phyloP scores from a whole-genome alignment of 2,797 vertebrate species.

The Lacerta viridis region DNA sequence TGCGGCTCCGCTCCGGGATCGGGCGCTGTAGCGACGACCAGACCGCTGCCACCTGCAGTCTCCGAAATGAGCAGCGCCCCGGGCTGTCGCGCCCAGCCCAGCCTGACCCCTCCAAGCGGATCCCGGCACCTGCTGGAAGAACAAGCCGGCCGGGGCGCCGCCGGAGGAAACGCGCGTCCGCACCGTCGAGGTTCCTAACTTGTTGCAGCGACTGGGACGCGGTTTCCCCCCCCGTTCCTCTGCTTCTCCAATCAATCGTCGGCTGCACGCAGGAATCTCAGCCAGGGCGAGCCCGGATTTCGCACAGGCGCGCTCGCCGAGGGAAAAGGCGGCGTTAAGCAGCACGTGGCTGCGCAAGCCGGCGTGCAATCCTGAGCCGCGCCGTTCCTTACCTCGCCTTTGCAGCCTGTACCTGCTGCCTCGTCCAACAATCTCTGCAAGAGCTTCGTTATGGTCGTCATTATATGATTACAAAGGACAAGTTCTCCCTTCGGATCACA shows the following conservation, averaged over 20 bases:
- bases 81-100: background rate
- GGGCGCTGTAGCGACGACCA: no score
- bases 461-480: no score
- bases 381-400: background rate
- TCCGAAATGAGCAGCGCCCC: background rate
- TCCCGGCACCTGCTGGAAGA: background rate
- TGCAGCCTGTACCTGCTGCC: background rate
- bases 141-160: no score
- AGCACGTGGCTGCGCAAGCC: background rate
- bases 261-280: background rate
- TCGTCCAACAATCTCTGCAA: background rate
- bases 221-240: background rate
- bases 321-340: no score
- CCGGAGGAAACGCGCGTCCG: background rate
- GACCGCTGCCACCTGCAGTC: background rate
- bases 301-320: background rate
- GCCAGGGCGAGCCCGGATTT: background rate
- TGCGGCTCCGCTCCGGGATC: background rate
- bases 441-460: background rate
- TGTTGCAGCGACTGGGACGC: background rate
- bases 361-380: conserved; percentile 49
- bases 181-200: background rate
- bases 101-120: background rate
- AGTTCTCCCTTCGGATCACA: no score
- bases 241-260: background rate